phyloP scores from a whole-genome alignment of 1,140 invertebrate genomes.

The Temnothorax nylanderi region DNA sequence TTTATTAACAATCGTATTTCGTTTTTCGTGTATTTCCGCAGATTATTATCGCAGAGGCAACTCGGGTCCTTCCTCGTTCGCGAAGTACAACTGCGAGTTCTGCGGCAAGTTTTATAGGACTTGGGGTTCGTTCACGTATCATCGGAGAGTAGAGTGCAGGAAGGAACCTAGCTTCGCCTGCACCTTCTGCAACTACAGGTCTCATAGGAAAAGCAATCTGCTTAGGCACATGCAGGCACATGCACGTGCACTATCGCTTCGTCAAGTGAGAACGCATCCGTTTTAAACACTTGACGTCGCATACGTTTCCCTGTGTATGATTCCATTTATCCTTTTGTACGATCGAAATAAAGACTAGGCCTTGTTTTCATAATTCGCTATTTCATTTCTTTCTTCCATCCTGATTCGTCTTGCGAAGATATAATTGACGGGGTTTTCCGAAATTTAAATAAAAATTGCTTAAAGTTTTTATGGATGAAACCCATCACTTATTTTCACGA shows the following conservation, averaged over 20 bases:
- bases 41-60: slow-evolving; percentile 29
- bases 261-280: background rate
- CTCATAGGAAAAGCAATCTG: slow-evolving; percentile 55
- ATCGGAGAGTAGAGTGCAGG: slow-evolving; percentile 81
- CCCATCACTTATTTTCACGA: background rate
- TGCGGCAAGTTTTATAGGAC: slow-evolving; percentile 59
- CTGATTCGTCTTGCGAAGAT: background rate
- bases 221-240: slow-evolving; percentile 56
- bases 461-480: background rate
- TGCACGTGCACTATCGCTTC: slow-evolving; percentile 20
- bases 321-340: background rate
- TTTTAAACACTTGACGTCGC: background rate
- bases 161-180: slow-evolving; percentile 80
- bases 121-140: slow-evolving; percentile 73
- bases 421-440: background rate
- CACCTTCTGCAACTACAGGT: slow-evolving; percentile 68
- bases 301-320: background rate
- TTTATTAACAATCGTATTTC: slow-evolving; percentile 26
- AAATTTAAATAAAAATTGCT: background rate
- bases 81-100: slow-evolving; percentile 14
- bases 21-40: slow-evolving; percentile 54
- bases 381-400: background rate
- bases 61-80: slow-evolving; percentile 3
- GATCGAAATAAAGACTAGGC: background rate
- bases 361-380: slow-evolving; percentile 1